Evolutionary conservation across 2,113 vertebrate species (phyloP), one percentile per base, ranked within the genome.

Genomic region (Pomatostomus ruficeps): DNA sequence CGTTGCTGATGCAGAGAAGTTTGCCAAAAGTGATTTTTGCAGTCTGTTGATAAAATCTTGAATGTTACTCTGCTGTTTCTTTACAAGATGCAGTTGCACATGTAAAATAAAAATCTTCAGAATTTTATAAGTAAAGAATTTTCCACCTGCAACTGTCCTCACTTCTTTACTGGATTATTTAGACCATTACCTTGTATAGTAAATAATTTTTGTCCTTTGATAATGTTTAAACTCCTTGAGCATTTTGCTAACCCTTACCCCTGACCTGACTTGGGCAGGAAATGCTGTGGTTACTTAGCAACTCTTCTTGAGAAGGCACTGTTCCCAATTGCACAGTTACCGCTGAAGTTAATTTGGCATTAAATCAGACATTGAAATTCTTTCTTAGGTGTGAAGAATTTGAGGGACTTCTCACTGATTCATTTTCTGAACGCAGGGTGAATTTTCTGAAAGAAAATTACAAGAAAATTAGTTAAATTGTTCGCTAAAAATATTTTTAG

Each of bases 201-300:
- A 89, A 89, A 68, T 83, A 1, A 10, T 63, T 77, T 78, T 89
- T 88, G 38, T 46, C 17, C 16, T 85, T 80, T 91, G 71, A 45
- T 70, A 85, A 62, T 31, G n/a, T 83, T 93, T 83, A 54, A 89
- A 88, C 29, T 66, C 18, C 15, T 36, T 48, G 43, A 86, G 52
- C 57, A 29, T 91, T 85, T 96, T 70, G 43, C 71, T 83, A 48
- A 36, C 58, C 38, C 29, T 89, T 93, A 57, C 73, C 46, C 71
- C 38, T 75, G 66, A 89, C 81, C 87, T 74, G 49, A 80, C 74
- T 85, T 14, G 10, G 51, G 70, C 59, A 88, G 66, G 78, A 95
- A 91, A 70, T 4, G 0, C 42, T 35, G 35, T 80, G 49, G 94
- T 96, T 96, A 89, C 89, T 83, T 96, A 88, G 93, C 93, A 95